Evolutionary conservation across 2,888 invertebrate species (phyloP).

Genomic region (Tubulanus polymorphus): DNA sequence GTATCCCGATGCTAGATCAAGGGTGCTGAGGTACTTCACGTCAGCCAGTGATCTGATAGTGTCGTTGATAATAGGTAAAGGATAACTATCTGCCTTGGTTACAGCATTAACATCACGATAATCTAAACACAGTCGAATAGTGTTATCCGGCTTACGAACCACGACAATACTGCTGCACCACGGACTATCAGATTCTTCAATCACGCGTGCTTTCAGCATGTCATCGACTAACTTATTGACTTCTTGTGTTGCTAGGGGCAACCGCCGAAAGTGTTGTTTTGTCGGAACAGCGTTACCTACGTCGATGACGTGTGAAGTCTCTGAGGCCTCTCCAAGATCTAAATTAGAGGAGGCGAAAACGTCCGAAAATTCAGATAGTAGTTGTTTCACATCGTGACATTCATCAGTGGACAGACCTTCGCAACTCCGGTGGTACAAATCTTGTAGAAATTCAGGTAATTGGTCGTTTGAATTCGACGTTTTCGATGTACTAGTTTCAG

Average conservation of each 20-base stretch:
- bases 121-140: slow-evolving; percentile 2
- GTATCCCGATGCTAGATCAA: slow-evolving; percentile 13
- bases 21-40: slow-evolving; percentile 5
- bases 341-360: slow-evolving; percentile 11
- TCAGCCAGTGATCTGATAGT: not conserved
- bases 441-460: slow-evolving; percentile 5
- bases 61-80: slow-evolving; percentile 1
- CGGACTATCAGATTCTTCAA: not conserved
- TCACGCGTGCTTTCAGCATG: not conserved
- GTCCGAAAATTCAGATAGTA: slow-evolving; percentile 7
- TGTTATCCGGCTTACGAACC: not conserved
- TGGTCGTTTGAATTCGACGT: no score
- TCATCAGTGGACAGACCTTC: not conserved
- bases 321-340: slow-evolving; percentile 4
- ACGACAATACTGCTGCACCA: not conserved
- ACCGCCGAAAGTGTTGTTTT: not conserved
- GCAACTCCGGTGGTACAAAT: not conserved
- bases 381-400: not conserved
- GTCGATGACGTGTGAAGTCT: not conserved
- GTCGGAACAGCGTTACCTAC: not conserved
- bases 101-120: not conserved
- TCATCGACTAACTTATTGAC: not conserved
- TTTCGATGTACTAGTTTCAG: no score
- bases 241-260: not conserved
- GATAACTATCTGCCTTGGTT: not conserved